These are phyloP conservation scores for Acronicta alni DNA, from an alignment of 2,888 invertebrate genomes.

Conservation along the genomic window DNA sequence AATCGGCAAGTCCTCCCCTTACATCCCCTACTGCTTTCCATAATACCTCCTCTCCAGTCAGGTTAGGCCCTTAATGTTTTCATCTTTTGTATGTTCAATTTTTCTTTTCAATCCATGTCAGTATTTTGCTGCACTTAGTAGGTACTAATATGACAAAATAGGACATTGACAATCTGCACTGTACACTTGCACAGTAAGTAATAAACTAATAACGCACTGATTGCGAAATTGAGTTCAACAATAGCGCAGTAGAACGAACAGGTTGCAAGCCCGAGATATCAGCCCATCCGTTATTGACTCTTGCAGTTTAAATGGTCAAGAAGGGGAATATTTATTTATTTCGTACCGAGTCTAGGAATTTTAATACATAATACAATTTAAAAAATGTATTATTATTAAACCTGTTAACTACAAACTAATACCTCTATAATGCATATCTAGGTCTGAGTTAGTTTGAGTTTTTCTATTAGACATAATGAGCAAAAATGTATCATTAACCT, in stretches of 20 bases:
- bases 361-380: background rate
- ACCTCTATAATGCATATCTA: no score
- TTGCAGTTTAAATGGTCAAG: conserved; percentile 46
- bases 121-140: conserved; percentile 10
- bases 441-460: no score
- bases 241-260: conserved; percentile 33
- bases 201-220: conserved; percentile 39
- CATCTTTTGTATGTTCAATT: background rate
- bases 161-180: conserved; percentile 41
- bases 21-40: no score
- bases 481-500: no score
- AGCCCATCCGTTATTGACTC: conserved; percentile 33
- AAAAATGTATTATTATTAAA: no score
- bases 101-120: background rate
- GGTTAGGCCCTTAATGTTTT: background rate
- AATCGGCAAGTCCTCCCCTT: no score
- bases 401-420: no score
- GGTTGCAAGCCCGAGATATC: conserved; percentile 28
- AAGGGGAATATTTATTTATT: conserved; percentile 22
- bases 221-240: conserved; percentile 44
- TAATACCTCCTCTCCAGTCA: no score
- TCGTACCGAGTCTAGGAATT: background rate
- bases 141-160: conserved; percentile 19
- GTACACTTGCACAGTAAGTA: conserved; percentile 7
- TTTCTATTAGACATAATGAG: no score